A percentile compares a stretch with the other conserved stretches of the same genome.
These are phyloP conservation scores for Ictidomys tridecemlineatus DNA, from an alignment of 2,113 vertebrate genomes.

Conservation along the genomic window DNA sequence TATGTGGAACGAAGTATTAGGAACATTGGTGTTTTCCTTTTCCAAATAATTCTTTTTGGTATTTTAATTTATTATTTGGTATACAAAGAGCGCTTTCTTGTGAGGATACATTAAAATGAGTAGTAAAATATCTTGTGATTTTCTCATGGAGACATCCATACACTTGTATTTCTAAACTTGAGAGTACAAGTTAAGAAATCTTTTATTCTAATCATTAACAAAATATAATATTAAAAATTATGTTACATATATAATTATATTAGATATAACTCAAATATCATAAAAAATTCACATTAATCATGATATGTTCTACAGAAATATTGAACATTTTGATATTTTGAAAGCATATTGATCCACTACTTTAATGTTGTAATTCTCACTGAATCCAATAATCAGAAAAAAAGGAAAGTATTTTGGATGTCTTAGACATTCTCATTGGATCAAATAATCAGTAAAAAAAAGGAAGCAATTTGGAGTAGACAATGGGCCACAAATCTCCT, in stretches of 20 bases:
- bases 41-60: background rate
- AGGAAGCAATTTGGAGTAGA: background rate
- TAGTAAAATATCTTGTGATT: background rate
- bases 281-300: no score
- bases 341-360: background rate
- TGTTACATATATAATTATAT: no score
- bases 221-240: background rate
- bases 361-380: background rate
- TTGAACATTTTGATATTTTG: no score
- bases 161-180: background rate
- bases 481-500: no score
- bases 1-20: background rate
- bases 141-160: background rate
- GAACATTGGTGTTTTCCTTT: background rate
- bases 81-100: background rate
- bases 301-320: no score
- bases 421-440: background rate
- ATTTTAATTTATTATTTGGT: background rate
- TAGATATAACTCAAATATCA: no score
- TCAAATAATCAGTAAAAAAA: background rate
- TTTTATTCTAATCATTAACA: background rate
- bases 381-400: no score
- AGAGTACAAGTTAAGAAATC: background rate
- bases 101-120: background rate
- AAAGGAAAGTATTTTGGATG: no score